Conservation (phyloP, 2,113 vertebrate species). For the Nothocercus nigrocapillus region DNA sequence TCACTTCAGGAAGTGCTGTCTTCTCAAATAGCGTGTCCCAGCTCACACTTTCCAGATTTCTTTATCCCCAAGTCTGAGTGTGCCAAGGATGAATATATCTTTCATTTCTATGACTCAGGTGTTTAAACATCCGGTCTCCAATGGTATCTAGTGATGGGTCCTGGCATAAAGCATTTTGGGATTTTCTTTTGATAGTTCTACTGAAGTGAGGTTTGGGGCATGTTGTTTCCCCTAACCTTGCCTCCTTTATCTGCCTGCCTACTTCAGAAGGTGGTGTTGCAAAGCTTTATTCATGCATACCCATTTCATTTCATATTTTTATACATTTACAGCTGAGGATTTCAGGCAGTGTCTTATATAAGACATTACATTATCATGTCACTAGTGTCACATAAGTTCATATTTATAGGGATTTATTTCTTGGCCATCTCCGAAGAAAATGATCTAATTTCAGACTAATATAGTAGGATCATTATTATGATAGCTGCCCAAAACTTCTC, state of each 20-base stretch:
- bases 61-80: background rate
- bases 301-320: background rate
- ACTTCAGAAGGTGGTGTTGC: background rate
- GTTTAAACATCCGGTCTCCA: background rate
- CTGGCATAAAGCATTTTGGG: background rate
- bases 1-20: background rate
- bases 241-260: background rate
- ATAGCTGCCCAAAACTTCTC: background rate
- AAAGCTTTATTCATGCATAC: background rate
- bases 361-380: background rate
- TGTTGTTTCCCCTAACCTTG: background rate
- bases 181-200: background rate
- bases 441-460: slow-evolving; percentile 47
- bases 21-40: background rate
- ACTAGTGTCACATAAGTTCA: background rate
- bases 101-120: background rate
- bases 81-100: background rate
- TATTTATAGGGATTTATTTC: slow-evolving; percentile 1
- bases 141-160: no score
- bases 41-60: background rate
- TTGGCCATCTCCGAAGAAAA: slow-evolving; percentile 25
- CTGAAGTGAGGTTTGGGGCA: no score
- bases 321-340: background rate
- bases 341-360: background rate
- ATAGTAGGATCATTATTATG: background rate